Conservation (phyloP, 2,113 vertebrate genomes). For the Callaeas wilsoni region DNA sequence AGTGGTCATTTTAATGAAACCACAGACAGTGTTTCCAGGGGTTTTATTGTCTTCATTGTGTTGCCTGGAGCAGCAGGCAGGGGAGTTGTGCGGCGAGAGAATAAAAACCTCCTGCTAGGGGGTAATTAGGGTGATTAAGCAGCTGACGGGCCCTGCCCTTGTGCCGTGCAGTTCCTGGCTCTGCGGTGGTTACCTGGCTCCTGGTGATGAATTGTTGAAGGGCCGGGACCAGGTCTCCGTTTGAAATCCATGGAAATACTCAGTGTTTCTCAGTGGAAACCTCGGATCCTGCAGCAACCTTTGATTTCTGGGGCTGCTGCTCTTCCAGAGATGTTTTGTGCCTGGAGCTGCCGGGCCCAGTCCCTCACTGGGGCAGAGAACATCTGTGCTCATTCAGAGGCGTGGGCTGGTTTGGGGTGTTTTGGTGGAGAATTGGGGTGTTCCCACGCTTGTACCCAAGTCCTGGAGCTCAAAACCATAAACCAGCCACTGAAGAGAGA, state of each 20-base stretch:
- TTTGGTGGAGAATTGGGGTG: background rate
- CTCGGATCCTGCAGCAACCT: background rate
- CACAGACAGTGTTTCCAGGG: background rate
- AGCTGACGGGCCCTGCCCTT: background rate
- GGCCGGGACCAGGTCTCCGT: background rate
- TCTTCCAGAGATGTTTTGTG: background rate
- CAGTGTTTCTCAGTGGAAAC: background rate
- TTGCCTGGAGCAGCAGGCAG: background rate
- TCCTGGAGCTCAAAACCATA: background rate
- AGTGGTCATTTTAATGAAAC: background rate
- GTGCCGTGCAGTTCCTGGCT: background rate
- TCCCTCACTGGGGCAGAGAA: background rate
- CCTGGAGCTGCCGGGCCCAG: background rate
- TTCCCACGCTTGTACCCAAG: background rate
- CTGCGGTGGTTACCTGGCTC: background rate
- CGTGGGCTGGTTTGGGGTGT: background rate
- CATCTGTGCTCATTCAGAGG: background rate
- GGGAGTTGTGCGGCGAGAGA: background rate
- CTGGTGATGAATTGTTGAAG: background rate
- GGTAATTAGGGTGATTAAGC: background rate
- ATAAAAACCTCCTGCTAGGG: background rate
- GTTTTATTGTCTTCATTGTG: background rate
- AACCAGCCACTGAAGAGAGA: background rate
- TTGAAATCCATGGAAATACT: background rate
- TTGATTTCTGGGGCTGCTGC: background rate